These are phyloP conservation scores for Pygmarrhopalites habei DNA, from an alignment of 1,140 invertebrate genomes.

Conservation along the genomic window DNA sequence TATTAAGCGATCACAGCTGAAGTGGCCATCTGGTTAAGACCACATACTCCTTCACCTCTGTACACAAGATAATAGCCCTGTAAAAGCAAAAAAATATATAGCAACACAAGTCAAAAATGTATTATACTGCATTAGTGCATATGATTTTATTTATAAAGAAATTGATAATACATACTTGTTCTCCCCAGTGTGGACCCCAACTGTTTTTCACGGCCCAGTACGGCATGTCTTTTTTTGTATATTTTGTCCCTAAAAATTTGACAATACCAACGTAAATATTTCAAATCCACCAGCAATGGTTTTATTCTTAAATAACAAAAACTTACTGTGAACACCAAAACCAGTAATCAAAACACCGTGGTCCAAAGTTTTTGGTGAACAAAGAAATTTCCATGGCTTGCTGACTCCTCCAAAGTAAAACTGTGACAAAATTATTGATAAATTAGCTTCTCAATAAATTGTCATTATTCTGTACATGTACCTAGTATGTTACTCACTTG, in stretches of 20 bases:
- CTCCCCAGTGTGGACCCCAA: slow-evolving; percentile 68
- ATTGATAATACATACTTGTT: slow-evolving; percentile 54
- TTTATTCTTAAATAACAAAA: no score
- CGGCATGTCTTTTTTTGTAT: slow-evolving; percentile 42
- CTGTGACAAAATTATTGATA: slow-evolving; percentile 53
- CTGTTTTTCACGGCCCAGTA: slow-evolving; percentile 72
- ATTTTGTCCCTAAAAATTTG: not conserved
- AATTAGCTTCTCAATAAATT: not conserved
- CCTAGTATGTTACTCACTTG: slow-evolving; percentile 50
- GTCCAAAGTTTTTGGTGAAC: slow-evolving; percentile 69
- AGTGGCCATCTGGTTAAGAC: slow-evolving; percentile 83
- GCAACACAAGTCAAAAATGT: no score
- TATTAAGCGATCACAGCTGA: slow-evolving; percentile 68
- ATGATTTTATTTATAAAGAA: no score
- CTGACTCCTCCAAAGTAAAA: slow-evolving; percentile 96
- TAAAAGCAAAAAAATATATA: slow-evolving; percentile 7
- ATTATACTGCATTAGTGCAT: no score
- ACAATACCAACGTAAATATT: no score
- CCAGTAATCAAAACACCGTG: slow-evolving; percentile 92
- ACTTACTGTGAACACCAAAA: slow-evolving; percentile 69
- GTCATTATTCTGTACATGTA: not conserved
- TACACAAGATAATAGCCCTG: slow-evolving; percentile 93
- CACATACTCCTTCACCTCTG: slow-evolving; percentile 89
- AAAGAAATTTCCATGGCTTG: slow-evolving; percentile 85
- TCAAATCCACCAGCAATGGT: no score